Evolutionary conservation across 2,888 invertebrate genomes (phyloP), one percentile per base, ranked within the genome.

Genomic region (Drosophila subquinaria): DNA sequence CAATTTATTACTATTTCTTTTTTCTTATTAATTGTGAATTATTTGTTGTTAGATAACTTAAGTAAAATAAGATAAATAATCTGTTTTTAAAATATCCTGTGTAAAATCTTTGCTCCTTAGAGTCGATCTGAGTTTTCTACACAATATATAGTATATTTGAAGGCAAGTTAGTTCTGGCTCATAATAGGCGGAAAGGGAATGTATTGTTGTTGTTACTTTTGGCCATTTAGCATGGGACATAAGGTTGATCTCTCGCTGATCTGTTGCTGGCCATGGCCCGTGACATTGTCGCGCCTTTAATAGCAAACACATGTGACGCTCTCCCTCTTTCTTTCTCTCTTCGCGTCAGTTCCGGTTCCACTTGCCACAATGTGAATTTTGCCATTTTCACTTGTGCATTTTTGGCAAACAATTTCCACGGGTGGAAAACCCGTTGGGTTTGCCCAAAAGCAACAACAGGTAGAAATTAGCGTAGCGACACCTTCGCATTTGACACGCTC

Each of bases 401-500:
- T 72, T 40, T 50, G 11, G 82, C 82, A 69, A 85, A 23, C 23
- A 23, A 82, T 69, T 71, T 75, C 61, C 65, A 45, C 53, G 43
- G 47, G 10, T 36, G 63, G 63, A 63, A 76, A 76, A 71, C 62
- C 78, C 68, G 27, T 53, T 66, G 69, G 69, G 55, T 76, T 73
- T 60, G 33, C 50, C 47, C 23, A 43, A 51, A 23, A 23, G 17
- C 47, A 33, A 27, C 5, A 11, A 73, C 86, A 84, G 83, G 86
- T 86, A 82, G 80, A 63, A 36, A 73, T 66, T 27, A 57, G 60
- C 42, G 36, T 45, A 55, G 66, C 68, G 73, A 82, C 81, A 76
- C 73, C 85, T 76, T 65, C 61, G 59, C 69, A 74, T 88, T 77
- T 55, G 82, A 76, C 53, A 82, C 65, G 88, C 85, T 69, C 62